Conservation (phyloP, 2,888 invertebrate genomes). For the Callinectes sapidus region DNA sequence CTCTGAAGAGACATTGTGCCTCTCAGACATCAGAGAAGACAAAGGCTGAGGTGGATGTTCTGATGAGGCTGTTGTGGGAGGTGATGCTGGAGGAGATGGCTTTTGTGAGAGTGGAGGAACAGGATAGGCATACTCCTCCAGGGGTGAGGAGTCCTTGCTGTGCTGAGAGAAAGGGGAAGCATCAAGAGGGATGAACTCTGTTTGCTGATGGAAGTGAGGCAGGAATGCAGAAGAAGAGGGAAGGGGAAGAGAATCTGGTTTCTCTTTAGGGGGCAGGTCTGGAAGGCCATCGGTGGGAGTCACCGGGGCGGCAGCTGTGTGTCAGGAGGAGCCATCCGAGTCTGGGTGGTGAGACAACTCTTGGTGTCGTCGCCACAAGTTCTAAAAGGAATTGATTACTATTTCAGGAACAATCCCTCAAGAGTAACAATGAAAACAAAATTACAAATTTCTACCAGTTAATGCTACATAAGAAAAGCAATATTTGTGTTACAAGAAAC, state of each 20-base stretch:
- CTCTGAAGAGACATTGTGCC: neutral
- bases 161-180: neutral
- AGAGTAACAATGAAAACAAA: neutral
- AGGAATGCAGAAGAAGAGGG: neutral
- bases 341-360: slow-evolving; percentile 63
- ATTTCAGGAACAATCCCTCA: neutral
- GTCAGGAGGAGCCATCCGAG: slow-evolving; percentile 65
- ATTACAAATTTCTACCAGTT: neutral
- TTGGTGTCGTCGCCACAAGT: slow-evolving; percentile 68
- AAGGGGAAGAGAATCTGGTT: neutral
- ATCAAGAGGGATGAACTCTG: slow-evolving; percentile 46
- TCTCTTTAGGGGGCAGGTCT: neutral
- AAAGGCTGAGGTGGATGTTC: neutral
- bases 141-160: neutral
- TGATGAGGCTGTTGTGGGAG: neutral
- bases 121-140: slow-evolving; percentile 53
- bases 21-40: neutral
- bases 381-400: slow-evolving; percentile 43
- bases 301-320: slow-evolving; percentile 54
- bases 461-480: too few relatives aligned
- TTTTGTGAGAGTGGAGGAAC: slow-evolving; percentile 18
- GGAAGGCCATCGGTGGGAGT: neutral
- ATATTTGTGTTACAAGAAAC: too few relatives aligned
- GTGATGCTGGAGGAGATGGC: neutral
- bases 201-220: slow-evolving; percentile 42